Conservation (phyloP, 92 coral and sea anemone species). For the Plumapathes pennacea region DNA sequence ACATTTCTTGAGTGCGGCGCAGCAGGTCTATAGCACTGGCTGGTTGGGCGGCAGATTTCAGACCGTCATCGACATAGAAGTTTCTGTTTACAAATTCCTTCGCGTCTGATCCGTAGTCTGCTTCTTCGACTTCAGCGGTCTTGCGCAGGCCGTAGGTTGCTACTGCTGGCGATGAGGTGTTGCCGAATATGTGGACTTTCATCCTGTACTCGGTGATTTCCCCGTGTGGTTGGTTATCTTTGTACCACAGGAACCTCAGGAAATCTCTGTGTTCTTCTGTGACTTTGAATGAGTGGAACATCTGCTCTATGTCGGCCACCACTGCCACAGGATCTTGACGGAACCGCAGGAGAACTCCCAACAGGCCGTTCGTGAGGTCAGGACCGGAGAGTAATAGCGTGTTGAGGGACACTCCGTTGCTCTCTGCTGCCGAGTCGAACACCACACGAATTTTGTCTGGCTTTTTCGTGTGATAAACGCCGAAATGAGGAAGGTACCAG, state of each 20-base stretch:
- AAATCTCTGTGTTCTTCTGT: constrained; percentile 35
- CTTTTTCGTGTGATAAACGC: constrained; percentile 41
- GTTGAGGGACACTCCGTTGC: constrained; percentile 33
- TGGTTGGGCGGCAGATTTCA: constrained; percentile 26
- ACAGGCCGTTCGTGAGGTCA: constrained; percentile 28
- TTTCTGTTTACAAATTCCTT: constrained; percentile 30
- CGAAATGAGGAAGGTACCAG: constrained; percentile 46
- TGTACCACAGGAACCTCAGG: constrained; percentile 46
- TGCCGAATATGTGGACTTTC: constrained; percentile 31
- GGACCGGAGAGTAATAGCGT: constrained; percentile 36
- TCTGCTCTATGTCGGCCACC: constrained; percentile 52
- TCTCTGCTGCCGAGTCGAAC: constrained; percentile 51
- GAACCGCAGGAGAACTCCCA: constrained; percentile 51
- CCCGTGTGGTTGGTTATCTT: constrained; percentile 38
- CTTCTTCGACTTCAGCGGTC: constrained; percentile 39
- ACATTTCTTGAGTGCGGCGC: constrained; percentile 43
- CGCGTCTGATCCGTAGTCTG: constrained; percentile 35
- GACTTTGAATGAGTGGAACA: constrained; percentile 48
- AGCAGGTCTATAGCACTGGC: constrained; percentile 48
- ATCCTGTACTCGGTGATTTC: constrained; percentile 33
- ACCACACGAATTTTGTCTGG: constrained; percentile 38
- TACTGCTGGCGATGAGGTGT: constrained; percentile 53
- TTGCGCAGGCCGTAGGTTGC: constrained; percentile 44
- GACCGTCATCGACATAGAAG: constrained; percentile 59
- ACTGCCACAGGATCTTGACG: constrained; percentile 34